phyloP scores from a whole-genome alignment of 2,888 invertebrate species.

The Exephanes ischioxanthus region DNA sequence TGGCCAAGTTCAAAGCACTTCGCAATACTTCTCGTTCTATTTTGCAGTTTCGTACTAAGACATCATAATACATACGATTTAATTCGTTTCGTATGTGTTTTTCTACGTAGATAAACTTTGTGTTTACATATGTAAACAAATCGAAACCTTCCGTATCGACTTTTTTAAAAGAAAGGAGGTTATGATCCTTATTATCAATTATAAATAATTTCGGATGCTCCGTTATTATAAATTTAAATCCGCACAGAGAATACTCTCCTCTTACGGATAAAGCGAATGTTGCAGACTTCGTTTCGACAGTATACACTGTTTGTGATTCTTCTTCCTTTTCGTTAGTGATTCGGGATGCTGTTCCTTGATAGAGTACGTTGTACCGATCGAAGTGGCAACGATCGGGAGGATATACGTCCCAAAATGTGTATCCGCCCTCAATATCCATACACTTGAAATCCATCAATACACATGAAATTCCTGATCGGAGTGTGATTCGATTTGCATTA shows the following conservation, averaged over 20 bases:
- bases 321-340: neutral
- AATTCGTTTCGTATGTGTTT: slow-evolving; percentile 1
- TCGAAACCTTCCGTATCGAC: neutral
- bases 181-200: neutral
- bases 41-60: neutral
- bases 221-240: neutral
- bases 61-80: neutral
- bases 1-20: neutral
- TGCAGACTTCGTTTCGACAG: too few species aligned
- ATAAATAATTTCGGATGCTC: slow-evolving; percentile 30
- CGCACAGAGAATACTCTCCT: neutral
- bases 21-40: neutral
- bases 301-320: neutral
- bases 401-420: slow-evolving; percentile 57
- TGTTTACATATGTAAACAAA: slow-evolving; percentile 27
- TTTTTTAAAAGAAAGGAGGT: too few species aligned
- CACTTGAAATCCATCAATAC: slow-evolving; percentile 29
- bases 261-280: too few species aligned
- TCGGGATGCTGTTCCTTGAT: slow-evolving; percentile 40
- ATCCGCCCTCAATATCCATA: slow-evolving; percentile 59
- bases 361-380: slow-evolving; percentile 51
- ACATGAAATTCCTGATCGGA: slow-evolving; percentile 44
- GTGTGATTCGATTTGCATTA: slow-evolving; percentile 26
- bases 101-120: slow-evolving; percentile 31
- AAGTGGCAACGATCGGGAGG: slow-evolving; percentile 52